phyloP scores from a whole-genome alignment of 1,140 invertebrate species.

The Anoplophora glabripennis region DNA sequence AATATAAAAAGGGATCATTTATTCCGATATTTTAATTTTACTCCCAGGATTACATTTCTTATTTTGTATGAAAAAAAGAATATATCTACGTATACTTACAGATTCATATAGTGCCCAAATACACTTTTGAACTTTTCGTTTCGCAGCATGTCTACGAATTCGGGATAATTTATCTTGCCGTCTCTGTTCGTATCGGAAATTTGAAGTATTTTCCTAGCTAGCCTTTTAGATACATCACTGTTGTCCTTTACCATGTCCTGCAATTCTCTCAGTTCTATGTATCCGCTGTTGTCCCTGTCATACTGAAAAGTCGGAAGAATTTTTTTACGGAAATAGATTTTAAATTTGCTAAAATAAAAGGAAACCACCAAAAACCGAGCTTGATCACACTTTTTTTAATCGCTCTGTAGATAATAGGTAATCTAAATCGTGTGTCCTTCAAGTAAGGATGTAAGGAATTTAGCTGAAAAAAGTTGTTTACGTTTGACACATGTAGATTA shows the following conservation, averaged over 20 bases:
- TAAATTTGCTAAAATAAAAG: too few species aligned
- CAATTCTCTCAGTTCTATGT: slow-evolving; percentile 24
- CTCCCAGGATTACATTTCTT: too few species aligned
- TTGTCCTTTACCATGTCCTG: slow-evolving; percentile 11
- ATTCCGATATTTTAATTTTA: too few species aligned
- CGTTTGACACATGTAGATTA: too few species aligned
- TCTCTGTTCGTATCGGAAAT: slow-evolving; percentile 64
- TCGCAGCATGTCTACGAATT: slow-evolving; percentile 75
- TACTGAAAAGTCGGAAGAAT: slow-evolving; percentile 12
- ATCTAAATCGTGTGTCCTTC: too few species aligned
- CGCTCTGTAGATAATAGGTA: too few species aligned
- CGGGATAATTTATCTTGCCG: slow-evolving; percentile 69
- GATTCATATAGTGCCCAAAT: slow-evolving; percentile 41
- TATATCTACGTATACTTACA: slow-evolving; percentile 18
- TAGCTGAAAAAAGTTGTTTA: background rate
- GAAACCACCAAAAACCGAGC: too few species aligned
- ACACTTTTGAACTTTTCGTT: slow-evolving; percentile 58
- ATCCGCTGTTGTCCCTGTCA: slow-evolving; percentile 19
- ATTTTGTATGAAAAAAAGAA: too few species aligned
- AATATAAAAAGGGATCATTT: too few species aligned
- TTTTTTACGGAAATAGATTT: too few species aligned
- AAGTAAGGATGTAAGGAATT: slow-evolving; percentile 3
- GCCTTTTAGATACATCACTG: slow-evolving; percentile 14
- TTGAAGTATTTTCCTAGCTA: slow-evolving; percentile 18
- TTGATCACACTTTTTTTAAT: too few species aligned